Percentiles rank a stretch among this genome's conserved stretches.
Conservation (phyloP, 2,797 vertebrate genomes). For the Characodon lateralis region DNA sequence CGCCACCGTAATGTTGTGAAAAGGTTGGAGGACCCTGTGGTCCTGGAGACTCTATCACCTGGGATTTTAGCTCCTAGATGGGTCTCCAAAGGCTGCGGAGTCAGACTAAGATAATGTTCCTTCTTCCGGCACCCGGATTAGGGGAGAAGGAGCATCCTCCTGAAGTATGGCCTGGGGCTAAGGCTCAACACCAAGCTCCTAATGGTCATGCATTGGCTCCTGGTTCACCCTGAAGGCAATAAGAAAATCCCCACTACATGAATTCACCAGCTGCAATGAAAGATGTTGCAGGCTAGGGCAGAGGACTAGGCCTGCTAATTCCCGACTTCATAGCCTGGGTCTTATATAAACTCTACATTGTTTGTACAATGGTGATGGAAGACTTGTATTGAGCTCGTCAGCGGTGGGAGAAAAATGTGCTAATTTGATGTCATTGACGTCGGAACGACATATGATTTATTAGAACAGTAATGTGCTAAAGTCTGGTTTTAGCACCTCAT, state of each 20-base stretch:
- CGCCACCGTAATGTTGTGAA: no score
- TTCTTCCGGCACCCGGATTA: not conserved
- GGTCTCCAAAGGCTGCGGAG: not conserved
- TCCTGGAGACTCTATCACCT: not conserved
- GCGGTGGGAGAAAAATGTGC: not conserved
- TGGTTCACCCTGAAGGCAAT: not conserved
- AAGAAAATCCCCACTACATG: not conserved
- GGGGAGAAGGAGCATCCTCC: not conserved
- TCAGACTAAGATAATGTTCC: not conserved
- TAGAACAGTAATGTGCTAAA: not conserved
- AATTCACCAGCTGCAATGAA: not conserved
- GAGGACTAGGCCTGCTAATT: not conserved
- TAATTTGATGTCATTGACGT: not conserved
- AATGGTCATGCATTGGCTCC: not conserved
- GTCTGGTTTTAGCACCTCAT: not conserved
- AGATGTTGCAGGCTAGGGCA: not conserved
- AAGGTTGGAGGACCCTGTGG: no score
- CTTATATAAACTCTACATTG: no score
- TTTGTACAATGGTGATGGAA: not conserved
- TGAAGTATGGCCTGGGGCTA: not conserved
- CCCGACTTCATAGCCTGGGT: not conserved
- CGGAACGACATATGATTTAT: not conserved
- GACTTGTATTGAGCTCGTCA: not conserved
- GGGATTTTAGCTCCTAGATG: not conserved
- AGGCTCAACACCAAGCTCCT: not conserved